A percentile compares a stretch with the other conserved stretches of the same genome.
These are phyloP conservation scores for Mirounga angustirostris DNA, from an alignment of 2,113 vertebrate species.

Conservation along the genomic window DNA sequence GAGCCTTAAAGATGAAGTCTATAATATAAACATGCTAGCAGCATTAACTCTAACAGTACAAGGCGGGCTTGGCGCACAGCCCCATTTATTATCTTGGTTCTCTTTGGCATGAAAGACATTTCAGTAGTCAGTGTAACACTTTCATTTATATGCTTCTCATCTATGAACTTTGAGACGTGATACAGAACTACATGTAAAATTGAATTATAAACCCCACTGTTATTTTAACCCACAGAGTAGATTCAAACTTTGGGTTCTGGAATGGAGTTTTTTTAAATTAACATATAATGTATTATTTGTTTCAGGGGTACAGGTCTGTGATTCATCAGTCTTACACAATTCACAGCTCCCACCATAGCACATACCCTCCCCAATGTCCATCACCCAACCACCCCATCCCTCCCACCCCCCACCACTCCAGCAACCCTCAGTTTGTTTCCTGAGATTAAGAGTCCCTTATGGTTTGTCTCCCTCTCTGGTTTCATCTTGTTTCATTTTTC, in stretches of 20 bases:
- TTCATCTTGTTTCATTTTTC: no score
- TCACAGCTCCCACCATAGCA: no score
- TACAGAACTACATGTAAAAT: background rate
- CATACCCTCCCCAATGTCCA: no score
- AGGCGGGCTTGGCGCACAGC: background rate
- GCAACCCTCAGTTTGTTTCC: no score
- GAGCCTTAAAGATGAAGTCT: conserved; percentile 72
- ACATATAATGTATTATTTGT: no score
- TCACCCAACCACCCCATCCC: no score
- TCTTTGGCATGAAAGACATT: conserved; percentile 47
- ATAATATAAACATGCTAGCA: conserved; percentile 66
- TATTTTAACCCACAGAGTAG: background rate
- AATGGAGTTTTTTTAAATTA: background rate
- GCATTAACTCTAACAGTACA: conserved; percentile 62
- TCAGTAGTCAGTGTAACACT: background rate
- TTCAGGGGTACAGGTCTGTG: no score
- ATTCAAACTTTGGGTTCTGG: conserved; percentile 37
- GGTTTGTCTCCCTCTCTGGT: no score
- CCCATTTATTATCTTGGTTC: conserved; percentile 50
- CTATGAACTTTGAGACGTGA: background rate
- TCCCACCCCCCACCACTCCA: no score
- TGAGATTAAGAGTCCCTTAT: no score
- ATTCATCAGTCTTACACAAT: no score
- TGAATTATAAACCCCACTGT: background rate
- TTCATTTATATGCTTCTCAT: conserved; percentile 17